Evolutionary conservation across 2,113 vertebrate genomes (phyloP), one percentile per base, ranked within the genome.

Genomic region (Ceyx cyanopectus): DNA sequence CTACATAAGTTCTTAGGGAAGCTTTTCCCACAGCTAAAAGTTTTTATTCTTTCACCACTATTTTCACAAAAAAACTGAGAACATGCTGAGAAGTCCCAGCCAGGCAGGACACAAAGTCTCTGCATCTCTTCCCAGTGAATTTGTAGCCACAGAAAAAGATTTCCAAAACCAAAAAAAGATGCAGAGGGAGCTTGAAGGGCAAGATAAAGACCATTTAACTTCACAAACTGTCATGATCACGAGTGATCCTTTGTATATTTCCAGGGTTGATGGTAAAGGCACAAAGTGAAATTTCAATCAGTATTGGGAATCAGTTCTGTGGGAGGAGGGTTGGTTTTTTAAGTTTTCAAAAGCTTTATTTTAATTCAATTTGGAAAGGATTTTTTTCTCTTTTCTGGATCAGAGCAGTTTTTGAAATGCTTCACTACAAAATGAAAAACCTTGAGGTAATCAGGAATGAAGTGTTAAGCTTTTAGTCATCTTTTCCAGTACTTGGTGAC

Each of bases 41-140:
- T 5, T 79, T 66, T 70, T 53, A 9, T 45, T 54, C 48, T 67
- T 70, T 63, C 69, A 45, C 29, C 41, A 26, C 0, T 62, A 11
- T 54, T 78, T 62, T 37, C 73, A 11, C 12, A 58, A 32, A 56
- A 56, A 61, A 61, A 54, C 17, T 5, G 6, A 32, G 51, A 84
- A 23, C 9, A 21, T 0, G 0, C 30, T 22, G 29, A 0, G 0
- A 77, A 7, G 12, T 10, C 32, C 54, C 19, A 41, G 73, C 61
- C 37, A 41, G 56, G 7, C 51, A 75, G 37, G 48, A 78, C 48
- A 75, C 37, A 32, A 45, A 23, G 21, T 26, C 41, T 21, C 22
- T 58, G 30, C n/a, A 62, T 3, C 5, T 65, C 54, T 40, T 69
- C 41, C 58, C 54, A 72, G 27, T 76, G 16, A 30, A 60, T 72